Evolutionary conservation across 2,888 invertebrate species (phyloP), one percentile per base, ranked within the genome.

Genomic region (Drosophila falleni): DNA sequence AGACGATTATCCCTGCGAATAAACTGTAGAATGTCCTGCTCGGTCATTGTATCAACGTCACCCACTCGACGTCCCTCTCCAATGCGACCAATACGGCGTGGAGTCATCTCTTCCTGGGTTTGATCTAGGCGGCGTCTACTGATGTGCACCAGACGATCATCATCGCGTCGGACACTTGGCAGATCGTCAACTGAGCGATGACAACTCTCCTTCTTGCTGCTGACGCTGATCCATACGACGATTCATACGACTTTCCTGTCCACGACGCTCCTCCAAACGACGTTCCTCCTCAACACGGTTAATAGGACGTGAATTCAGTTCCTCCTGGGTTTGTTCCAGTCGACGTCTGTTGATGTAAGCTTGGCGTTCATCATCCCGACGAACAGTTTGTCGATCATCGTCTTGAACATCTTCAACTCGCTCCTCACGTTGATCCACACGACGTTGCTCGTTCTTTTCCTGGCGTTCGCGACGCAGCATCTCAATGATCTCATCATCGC

Each of bases 111-210:
- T 0, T 74, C 67, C 11, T 26, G 11, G 16, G 53, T 44, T n/a
- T 84, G 72, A n/a, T 71, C 65, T 0, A 82, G 65, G 8, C 80
- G 87, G 10, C 82, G 80, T 13, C 81, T 75, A 11, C 79, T 89
- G 11, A 84, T 62, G 53, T 80, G 72, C 26, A 89, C 59, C 11
- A 89, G 54, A 2, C 82, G 87, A 42, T 85, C 88, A 46, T 83
- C 74, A 33, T 88, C 69, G 6, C 81, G 76, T 11, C 33, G 56
- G 5, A 86, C 63, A 13, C 58, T 69, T 42, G 55, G 63, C 26
- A 85, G 49, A 23, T 44, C 44, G 31, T 33, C 42, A 9, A 55
- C 44, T n/a, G 23, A 8, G 6, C 44, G 13, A n/a, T n/a, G 3
- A 26, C 44, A 6, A 44, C 13, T 23, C 26, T 23, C 13, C 19